phyloP scores from a whole-genome alignment of 2,888 invertebrate species.

The Leptogaster cylindrica region DNA sequence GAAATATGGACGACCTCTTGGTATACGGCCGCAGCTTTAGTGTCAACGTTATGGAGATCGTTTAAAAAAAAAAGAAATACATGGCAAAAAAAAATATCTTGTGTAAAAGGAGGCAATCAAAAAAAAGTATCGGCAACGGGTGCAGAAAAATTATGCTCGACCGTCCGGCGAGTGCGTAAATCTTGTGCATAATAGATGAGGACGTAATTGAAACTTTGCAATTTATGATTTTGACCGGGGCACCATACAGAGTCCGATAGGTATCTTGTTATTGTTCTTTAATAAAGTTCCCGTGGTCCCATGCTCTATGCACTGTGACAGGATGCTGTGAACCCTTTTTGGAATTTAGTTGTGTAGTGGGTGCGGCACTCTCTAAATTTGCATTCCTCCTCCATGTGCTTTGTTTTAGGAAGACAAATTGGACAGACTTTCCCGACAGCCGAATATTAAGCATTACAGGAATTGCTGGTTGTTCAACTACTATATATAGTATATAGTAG shows the following conservation, averaged over 20 bases:
- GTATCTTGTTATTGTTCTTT: not conserved
- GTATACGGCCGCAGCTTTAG: constrained; percentile 6
- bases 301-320: not conserved
- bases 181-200: constrained; percentile 20
- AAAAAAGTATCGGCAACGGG: constrained; percentile 17
- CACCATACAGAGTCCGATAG: not conserved
- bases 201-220: constrained; percentile 20
- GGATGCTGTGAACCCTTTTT: not conserved
- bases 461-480: not conserved
- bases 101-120: constrained; percentile 22
- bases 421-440: constrained; percentile 4
- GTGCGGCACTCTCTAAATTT: not conserved
- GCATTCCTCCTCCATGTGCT: not conserved
- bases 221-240: constrained; percentile 2
- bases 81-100: not conserved
- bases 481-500: too few relatives aligned
- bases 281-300: not conserved
- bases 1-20: constrained; percentile 29
- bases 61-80: constrained; percentile 15
- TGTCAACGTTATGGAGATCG: constrained; percentile 30
- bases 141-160: constrained; percentile 12
- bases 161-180: constrained; percentile 11
- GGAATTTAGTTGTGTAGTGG: not conserved
- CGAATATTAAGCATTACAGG: constrained; percentile 5
- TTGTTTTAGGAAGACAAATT: not conserved